phyloP scores from a whole-genome alignment of 2,797 vertebrate species.

The Benthosema pterotum region DNA sequence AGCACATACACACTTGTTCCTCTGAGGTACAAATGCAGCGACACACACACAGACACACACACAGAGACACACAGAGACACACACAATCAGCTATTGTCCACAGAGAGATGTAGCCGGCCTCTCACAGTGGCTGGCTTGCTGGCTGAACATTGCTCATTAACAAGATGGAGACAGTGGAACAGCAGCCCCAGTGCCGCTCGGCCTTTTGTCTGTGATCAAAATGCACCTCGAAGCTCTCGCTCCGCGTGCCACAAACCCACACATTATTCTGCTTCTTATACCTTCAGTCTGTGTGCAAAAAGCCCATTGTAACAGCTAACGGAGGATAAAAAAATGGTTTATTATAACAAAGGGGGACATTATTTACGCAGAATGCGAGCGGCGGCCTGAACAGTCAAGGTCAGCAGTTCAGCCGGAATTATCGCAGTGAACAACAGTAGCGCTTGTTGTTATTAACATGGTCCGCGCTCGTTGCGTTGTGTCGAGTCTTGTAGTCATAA shows the following conservation, averaged over 20 bases:
- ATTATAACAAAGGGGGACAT: slow-evolving; percentile 68
- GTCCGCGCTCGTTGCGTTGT: slow-evolving; percentile 37
- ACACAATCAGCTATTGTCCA: slow-evolving; percentile 80
- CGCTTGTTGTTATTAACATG: slow-evolving; percentile 61
- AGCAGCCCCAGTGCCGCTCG: slow-evolving; percentile 70
- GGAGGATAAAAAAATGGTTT: slow-evolving; percentile 73
- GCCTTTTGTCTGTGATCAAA: slow-evolving; percentile 80
- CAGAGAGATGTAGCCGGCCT: slow-evolving; percentile 82
- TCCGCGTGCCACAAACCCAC: slow-evolving; percentile 66
- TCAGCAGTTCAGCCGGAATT: slow-evolving; percentile 69
- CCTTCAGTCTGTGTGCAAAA: slow-evolving; percentile 56
- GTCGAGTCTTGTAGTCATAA: slow-evolving; percentile 21
- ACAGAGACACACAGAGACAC: slow-evolving; percentile 19
- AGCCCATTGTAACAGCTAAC: slow-evolving; percentile 70
- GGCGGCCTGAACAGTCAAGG: slow-evolving; percentile 64
- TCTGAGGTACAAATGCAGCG: background rate
- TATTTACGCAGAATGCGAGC: slow-evolving; percentile 70
- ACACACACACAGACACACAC: slow-evolving; percentile 7
- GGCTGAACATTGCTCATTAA: slow-evolving; percentile 78
- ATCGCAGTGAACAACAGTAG: slow-evolving; percentile 67
- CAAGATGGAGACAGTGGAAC: slow-evolving; percentile 77
- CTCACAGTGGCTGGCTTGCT: slow-evolving; percentile 75
- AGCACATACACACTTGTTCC: slow-evolving; percentile 59
- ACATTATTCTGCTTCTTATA: slow-evolving; percentile 73
- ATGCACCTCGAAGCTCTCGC: slow-evolving; percentile 69